Evolutionary conservation across 2,113 vertebrate genomes (phyloP).

Genomic region (Melanotaenia duboulayi): DNA sequence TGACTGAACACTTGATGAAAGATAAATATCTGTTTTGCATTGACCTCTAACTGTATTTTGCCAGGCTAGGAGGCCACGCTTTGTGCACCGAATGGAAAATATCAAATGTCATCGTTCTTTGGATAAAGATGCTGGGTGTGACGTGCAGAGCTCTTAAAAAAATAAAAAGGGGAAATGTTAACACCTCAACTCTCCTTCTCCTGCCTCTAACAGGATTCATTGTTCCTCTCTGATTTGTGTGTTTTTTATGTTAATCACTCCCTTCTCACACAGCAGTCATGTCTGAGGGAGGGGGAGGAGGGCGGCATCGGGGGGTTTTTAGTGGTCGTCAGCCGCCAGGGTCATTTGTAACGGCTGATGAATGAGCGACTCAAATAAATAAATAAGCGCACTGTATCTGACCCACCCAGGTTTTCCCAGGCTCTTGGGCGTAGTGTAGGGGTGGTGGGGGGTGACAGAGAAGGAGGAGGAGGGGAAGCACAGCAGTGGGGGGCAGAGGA

Average conservation of each 20-base stretch:
- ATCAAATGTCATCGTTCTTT: conserved; percentile 4
- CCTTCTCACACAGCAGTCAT: conserved; percentile 59
- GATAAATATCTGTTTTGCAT: background rate
- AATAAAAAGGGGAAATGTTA: conserved; percentile 24
- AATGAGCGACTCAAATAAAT: conserved; percentile 83
- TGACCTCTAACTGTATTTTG: no score
- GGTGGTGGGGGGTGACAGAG: background rate
- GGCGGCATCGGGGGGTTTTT: conserved; percentile 40
- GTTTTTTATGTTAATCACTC: conserved; percentile 79
- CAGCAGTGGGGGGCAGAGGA: conserved; percentile 9
- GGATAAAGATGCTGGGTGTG: conserved; percentile 29
- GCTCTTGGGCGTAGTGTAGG: conserved; percentile 44
- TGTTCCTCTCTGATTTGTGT: conserved; percentile 77
- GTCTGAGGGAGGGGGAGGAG: conserved; percentile 52
- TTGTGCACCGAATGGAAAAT: background rate
- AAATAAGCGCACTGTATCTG: conserved; percentile 75
- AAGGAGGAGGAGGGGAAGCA: background rate
- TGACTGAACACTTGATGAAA: background rate
- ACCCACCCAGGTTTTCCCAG: conserved; percentile 75
- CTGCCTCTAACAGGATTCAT: conserved; percentile 66
- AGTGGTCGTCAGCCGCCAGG: conserved; percentile 71
- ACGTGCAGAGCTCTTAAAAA: conserved; percentile 7
- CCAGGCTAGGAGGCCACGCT: background rate
- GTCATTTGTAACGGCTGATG: conserved; percentile 82
- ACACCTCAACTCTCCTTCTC: conserved; percentile 50